These are phyloP conservation scores for Enhydra lutris DNA, from an alignment of 2,113 vertebrate genomes.

Conservation along the genomic window DNA sequence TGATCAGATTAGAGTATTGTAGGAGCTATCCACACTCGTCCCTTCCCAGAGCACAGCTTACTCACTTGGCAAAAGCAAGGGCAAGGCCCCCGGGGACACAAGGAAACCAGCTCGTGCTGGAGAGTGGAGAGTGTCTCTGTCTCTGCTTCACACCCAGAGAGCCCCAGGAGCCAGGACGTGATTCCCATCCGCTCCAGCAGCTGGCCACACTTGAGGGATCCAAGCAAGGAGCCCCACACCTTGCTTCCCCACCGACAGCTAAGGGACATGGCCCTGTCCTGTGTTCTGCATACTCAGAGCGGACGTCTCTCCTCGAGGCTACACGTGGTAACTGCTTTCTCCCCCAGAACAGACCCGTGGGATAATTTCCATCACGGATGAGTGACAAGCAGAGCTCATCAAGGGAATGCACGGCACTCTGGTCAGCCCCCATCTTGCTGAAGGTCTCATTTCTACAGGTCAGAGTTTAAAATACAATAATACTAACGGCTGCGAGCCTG, in stretches of 20 bases:
- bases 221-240: not conserved
- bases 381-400: not conserved
- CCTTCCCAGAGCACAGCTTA: not conserved
- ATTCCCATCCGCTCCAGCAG: not conserved
- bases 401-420: not conserved
- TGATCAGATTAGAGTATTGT: not conserved
- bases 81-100: not conserved
- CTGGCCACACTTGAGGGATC: not conserved
- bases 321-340: not conserved
- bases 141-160: not conserved
- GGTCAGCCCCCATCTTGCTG: not conserved
- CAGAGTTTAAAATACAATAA: not conserved
- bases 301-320: accelerated
- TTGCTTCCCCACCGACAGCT: not conserved
- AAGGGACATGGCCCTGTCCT: accelerated
- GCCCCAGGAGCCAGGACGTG: not conserved
- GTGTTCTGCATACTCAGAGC: accelerated
- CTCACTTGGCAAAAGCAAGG: not conserved
- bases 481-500: not conserved
- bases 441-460: not conserved
- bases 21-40: not conserved
- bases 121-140: not conserved
- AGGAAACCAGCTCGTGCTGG: accelerated
- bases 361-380: not conserved
- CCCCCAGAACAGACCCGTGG: not conserved